Percentiles rank a stretch among this genome's conserved stretches.
Conservation (phyloP, 2,888 invertebrate genomes). For the Orthonevra nobilis region DNA sequence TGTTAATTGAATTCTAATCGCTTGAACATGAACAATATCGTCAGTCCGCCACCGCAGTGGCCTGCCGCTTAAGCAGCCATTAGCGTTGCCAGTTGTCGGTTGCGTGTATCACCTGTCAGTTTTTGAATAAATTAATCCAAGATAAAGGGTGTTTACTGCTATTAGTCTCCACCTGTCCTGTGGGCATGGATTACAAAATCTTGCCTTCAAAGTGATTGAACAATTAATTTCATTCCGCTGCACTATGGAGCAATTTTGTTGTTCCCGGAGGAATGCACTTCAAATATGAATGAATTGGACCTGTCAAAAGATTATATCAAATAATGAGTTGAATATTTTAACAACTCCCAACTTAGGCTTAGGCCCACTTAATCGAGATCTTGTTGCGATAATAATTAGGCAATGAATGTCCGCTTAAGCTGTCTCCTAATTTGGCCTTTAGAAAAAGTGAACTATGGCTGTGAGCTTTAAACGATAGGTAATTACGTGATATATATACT, state of each 20-base stretch:
- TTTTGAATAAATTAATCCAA: constrained; percentile 44
- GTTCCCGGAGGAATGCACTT: not conserved
- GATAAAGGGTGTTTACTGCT: constrained; percentile 35
- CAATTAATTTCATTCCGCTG: constrained; percentile 1
- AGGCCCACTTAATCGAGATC: constrained; percentile 4
- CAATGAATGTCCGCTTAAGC: constrained; percentile 9
- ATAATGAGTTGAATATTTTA: constrained; percentile 24
- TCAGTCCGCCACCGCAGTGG: not conserved
- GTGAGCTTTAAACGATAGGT: constrained; percentile 18
- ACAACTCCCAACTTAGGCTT: constrained; percentile 30
- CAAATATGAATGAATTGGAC: not conserved
- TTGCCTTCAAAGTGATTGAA: not conserved
- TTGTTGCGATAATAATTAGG: constrained; percentile 6
- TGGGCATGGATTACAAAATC: constrained; percentile 20
- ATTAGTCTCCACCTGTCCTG: constrained; percentile 16
- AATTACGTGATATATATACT: constrained; percentile 47
- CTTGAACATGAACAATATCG: constrained; percentile 31
- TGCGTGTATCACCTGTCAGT: constrained; percentile 38
- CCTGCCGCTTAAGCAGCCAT: constrained; percentile 35
- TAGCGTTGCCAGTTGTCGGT: constrained; percentile 39
- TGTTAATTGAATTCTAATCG: constrained; percentile 55
- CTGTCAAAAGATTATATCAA: constrained; percentile 29
- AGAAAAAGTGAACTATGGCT: constrained; percentile 7
- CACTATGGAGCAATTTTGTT: not conserved
- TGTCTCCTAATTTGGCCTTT: constrained; percentile 39